Evolutionary conservation across 1,140 invertebrate genomes (phyloP).

Genomic region (Drosophila kepulauana): DNA sequence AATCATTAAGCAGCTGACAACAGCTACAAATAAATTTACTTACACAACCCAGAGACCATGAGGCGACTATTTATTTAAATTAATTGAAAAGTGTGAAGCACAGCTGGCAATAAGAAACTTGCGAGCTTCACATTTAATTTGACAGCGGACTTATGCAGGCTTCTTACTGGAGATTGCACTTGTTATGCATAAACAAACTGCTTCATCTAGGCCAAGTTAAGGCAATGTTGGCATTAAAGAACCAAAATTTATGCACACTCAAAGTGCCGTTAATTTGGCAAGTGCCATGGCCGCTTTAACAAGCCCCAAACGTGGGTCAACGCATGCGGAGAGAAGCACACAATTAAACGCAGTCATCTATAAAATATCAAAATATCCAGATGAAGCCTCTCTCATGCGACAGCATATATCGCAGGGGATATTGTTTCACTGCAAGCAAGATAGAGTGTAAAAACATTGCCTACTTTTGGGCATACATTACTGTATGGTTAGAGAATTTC

Average conservation of each 20-base stretch:
- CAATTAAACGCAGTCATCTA: conserved; percentile 61
- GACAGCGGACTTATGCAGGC: conserved; percentile 11
- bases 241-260: conserved; percentile 46
- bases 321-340: conserved; percentile 33
- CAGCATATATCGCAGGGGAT: background rate
- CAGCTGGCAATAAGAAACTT: conserved; percentile 16
- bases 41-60: background rate
- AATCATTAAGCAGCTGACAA: background rate
- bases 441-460: too few relatives aligned
- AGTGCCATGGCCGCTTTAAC: conserved; percentile 26
- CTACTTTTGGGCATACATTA: too few relatives aligned
- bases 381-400: conserved; percentile 11
- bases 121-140: conserved; percentile 13
- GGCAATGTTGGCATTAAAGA: conserved; percentile 19
- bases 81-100: conserved; percentile 42
- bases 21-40: background rate
- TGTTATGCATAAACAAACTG: conserved; percentile 35
- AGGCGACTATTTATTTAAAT: background rate
- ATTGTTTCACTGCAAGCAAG: background rate
- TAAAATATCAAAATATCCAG: conserved; percentile 50
- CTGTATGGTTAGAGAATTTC: too few relatives aligned
- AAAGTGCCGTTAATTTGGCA: conserved; percentile 24
- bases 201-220: background rate
- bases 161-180: conserved; percentile 30
- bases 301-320: conserved; percentile 37